phyloP scores from a whole-genome alignment of 2,113 vertebrate genomes.

The Zosterops hypoxanthus region DNA sequence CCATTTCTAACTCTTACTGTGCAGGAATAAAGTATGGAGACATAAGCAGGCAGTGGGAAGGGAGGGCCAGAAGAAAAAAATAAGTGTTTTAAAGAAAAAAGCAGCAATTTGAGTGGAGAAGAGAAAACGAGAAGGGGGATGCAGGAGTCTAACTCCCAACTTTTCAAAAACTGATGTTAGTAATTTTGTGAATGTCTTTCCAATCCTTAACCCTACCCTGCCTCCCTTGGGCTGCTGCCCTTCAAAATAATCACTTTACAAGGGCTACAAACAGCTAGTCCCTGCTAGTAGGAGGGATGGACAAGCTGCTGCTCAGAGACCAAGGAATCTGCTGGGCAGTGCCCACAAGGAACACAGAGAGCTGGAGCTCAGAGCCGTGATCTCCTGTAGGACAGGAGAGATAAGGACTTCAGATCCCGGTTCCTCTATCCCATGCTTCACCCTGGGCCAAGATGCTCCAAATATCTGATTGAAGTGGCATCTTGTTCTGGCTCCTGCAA shows the following conservation, averaged over 20 bases:
- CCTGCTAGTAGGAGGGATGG: neutral
- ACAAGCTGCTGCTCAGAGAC: neutral
- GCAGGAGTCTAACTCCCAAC: neutral
- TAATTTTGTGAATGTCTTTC: neutral
- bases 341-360: neutral
- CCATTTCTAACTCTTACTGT: neutral
- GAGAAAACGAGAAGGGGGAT: neutral
- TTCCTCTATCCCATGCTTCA: accelerated
- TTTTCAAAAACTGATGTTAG: neutral
- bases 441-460: neutral
- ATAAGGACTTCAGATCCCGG: neutral
- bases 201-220: neutral
- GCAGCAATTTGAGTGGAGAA: neutral
- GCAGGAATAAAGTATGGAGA: neutral
- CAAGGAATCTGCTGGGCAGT: neutral
- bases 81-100: neutral
- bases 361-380: neutral
- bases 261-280: neutral
- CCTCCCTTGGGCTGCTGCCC: neutral
- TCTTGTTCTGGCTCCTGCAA: neutral
- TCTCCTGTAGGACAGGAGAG: neutral
- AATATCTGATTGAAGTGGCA: neutral
- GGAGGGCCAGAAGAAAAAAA: neutral
- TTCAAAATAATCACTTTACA: neutral
- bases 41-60: neutral